Conservation (phyloP, 2,888 invertebrate genomes). For the Caenorhabditis afra region DNA sequence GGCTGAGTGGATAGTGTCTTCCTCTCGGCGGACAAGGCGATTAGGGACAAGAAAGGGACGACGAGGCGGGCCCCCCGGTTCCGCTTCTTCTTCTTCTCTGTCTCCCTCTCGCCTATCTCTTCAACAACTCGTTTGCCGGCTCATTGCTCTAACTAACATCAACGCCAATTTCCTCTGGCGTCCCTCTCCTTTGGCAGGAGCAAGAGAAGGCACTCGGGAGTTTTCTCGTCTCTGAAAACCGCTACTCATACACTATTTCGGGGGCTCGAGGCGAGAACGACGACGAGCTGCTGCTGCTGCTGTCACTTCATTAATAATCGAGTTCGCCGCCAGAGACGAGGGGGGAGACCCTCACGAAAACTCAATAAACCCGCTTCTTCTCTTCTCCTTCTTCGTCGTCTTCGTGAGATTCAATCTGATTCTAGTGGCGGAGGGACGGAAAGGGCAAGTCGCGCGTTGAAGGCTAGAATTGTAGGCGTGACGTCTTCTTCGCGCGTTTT, state of each 20-base stretch:
- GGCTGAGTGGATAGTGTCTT: constrained; percentile 3
- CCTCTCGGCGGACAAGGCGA: constrained; percentile 54
- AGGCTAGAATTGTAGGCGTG: neutral
- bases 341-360: constrained; percentile 25
- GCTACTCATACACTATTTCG: constrained; percentile 11
- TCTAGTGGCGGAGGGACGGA: neutral
- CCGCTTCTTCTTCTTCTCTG: constrained; percentile 6
- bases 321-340: constrained; percentile 23
- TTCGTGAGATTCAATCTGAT: too few relatives aligned
- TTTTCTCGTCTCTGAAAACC: constrained; percentile 15
- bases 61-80: neutral
- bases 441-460: neutral
- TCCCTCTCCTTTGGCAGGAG: neutral
- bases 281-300: constrained; percentile 11
- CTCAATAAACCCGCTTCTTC: constrained; percentile 37
- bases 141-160: constrained; percentile 61
- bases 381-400: constrained; percentile 2
- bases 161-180: constrained; percentile 50
- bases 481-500: too few relatives aligned
- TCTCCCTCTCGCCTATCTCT: constrained; percentile 37
- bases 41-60: constrained; percentile 14
- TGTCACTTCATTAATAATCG: constrained; percentile 53
- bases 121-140: constrained; percentile 60
- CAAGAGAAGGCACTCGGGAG: constrained; percentile 1
- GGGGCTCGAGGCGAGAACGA: constrained; percentile 1